These are phyloP conservation scores for Drosophila sucinea DNA, from an alignment of 1,140 invertebrate species.

Conservation along the genomic window DNA sequence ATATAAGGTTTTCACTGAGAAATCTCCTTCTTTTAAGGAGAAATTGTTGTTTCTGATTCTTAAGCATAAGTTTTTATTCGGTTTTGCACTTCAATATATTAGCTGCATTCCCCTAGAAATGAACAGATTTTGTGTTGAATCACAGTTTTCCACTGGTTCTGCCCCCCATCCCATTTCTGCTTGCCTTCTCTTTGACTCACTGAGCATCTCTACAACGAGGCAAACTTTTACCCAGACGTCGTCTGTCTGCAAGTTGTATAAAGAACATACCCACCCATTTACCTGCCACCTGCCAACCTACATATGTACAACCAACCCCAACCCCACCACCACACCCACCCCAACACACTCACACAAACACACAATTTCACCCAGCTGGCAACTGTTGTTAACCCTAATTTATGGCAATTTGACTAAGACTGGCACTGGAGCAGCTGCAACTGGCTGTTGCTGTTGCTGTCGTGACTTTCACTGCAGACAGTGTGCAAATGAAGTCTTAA, in stretches of 20 bases:
- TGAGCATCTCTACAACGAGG: slow-evolving; percentile 25
- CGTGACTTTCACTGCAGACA: slow-evolving; percentile 27
- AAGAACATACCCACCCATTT: not conserved
- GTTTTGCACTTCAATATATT: too few species aligned
- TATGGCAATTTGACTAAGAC: slow-evolving; percentile 72
- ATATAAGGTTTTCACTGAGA: too few species aligned
- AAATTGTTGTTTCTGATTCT: too few species aligned
- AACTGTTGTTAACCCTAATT: slow-evolving; percentile 70
- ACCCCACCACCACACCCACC: slow-evolving; percentile 1
- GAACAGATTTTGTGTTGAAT: slow-evolving; percentile 11
- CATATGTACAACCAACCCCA: too few species aligned
- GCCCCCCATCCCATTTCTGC: not conserved
- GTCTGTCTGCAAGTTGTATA: slow-evolving; percentile 35
- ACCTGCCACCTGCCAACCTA: not conserved
- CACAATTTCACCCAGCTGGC: slow-evolving; percentile 32
- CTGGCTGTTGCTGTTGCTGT: slow-evolving; percentile 9
- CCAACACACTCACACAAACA: slow-evolving; percentile 15
- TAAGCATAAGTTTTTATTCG: too few species aligned
- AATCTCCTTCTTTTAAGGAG: too few species aligned
- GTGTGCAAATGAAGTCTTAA: slow-evolving; percentile 50
- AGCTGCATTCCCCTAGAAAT: not conserved
- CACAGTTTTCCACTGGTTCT: not conserved
- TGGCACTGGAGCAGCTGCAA: slow-evolving; percentile 27
- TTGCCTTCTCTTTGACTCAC: not conserved
- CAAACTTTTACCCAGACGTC: slow-evolving; percentile 31